Evolutionary conservation across 2,113 vertebrate genomes (phyloP).

Genomic region (Trichomycterus rosablanca): DNA sequence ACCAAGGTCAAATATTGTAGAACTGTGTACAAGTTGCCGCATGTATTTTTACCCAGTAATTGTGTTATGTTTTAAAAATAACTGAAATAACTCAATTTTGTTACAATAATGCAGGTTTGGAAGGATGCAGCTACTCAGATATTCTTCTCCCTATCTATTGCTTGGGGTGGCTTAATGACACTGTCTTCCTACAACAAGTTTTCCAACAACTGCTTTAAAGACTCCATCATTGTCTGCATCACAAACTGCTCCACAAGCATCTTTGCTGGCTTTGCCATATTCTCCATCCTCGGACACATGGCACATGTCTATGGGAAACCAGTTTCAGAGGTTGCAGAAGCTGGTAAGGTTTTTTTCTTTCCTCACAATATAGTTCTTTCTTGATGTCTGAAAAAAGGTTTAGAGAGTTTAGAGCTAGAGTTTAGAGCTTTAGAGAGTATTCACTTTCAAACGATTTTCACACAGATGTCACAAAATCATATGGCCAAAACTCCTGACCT

Average conservation of each 20-base stretch:
- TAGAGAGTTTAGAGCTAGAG: too few relatives aligned
- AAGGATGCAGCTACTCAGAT: conserved; percentile 94
- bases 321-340: conserved; percentile 82
- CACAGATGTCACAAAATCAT: too few relatives aligned
- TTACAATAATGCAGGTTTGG: conserved; percentile 75
- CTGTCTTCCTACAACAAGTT: conserved; percentile 93
- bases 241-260: conserved; percentile 86
- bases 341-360: conserved; percentile 69
- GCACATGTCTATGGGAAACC: conserved; percentile 75
- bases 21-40: too few relatives aligned
- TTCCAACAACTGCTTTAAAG: conserved; percentile 86
- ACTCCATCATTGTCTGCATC: conserved; percentile 81
- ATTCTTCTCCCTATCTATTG: conserved; percentile 88
- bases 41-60: too few relatives aligned
- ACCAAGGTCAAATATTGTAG: too few relatives aligned
- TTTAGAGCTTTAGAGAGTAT: too few relatives aligned
- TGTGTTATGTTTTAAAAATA: too few relatives aligned
- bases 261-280: conserved; percentile 92
- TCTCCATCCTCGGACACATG: conserved; percentile 95
- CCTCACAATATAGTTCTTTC: neutral
- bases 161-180: conserved; percentile 85
- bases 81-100: neutral
- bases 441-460: too few relatives aligned
- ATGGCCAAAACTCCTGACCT: too few relatives aligned
- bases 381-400: neutral